phyloP scores from a whole-genome alignment of 2,797 vertebrate species.

The Linurgus olivaceus region DNA sequence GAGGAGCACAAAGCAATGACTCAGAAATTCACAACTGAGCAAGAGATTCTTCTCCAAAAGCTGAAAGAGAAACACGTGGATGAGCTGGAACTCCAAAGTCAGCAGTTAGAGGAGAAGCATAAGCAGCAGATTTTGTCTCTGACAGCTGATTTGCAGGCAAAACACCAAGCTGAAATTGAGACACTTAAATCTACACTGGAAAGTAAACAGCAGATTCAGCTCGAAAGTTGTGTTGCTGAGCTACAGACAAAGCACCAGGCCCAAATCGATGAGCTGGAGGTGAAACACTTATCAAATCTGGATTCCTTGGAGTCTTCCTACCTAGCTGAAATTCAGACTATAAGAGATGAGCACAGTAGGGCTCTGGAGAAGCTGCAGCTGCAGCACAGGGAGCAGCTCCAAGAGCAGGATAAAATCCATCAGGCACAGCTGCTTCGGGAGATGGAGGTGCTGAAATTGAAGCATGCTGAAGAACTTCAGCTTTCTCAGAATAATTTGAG shows the following conservation, averaged over 20 bases:
- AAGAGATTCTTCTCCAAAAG: slow-evolving; percentile 75
- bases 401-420: slow-evolving; percentile 47
- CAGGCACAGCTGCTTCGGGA: slow-evolving; percentile 43
- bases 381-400: slow-evolving; percentile 60
- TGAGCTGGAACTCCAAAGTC: slow-evolving; percentile 67
- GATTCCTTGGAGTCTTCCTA: slow-evolving; percentile 87
- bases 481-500: slow-evolving; percentile 71
- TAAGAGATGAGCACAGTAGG: slow-evolving; percentile 78
- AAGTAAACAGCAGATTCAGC: slow-evolving; percentile 63
- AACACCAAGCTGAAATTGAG: slow-evolving; percentile 73
- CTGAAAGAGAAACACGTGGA: slow-evolving; percentile 68
- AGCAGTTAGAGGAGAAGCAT: slow-evolving; percentile 57
- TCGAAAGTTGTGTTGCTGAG: slow-evolving; percentile 68
- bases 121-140: slow-evolving; percentile 56
- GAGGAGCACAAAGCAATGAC: slow-evolving; percentile 78
- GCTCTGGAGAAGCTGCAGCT: slow-evolving; percentile 59
- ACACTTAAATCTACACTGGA: slow-evolving; percentile 65
- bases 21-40: slow-evolving; percentile 72
- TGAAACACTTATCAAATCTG: slow-evolving; percentile 83
- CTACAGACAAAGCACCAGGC: slow-evolving; percentile 73
- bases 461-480: slow-evolving; percentile 72
- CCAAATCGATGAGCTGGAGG: slow-evolving; percentile 81
- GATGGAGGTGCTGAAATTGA: slow-evolving; percentile 64
- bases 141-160: slow-evolving; percentile 61
- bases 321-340: slow-evolving; percentile 84